Evolutionary conservation across 23 tunicate genomes (phyloP).

Genomic region (Styela plicata): DNA sequence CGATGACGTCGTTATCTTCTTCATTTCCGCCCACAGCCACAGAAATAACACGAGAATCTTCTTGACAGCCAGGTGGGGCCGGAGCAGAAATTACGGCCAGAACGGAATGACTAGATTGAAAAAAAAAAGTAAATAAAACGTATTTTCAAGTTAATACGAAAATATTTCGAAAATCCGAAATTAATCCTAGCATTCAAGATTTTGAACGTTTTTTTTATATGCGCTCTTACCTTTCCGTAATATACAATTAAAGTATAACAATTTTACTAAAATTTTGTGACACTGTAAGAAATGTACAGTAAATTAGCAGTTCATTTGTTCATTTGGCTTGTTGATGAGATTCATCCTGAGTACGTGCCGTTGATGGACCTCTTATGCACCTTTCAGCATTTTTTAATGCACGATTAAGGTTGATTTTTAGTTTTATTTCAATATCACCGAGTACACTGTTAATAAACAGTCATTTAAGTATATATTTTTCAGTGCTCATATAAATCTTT

Average conservation of each 20-base stretch:
- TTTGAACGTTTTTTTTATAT: not conserved
- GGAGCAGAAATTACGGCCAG: conserved; percentile 7
- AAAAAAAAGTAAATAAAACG: too few species aligned
- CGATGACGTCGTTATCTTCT: not conserved
- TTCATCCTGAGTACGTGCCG: too few species aligned
- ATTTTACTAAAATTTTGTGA: not conserved
- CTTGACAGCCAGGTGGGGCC: conserved; percentile 1
- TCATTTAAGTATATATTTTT: too few species aligned
- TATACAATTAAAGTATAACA: not conserved
- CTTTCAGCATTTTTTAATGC: not conserved
- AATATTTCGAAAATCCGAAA: not conserved
- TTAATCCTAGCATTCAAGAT: not conserved
- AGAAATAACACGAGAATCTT: conserved; percentile 4
- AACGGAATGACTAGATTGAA: not conserved
- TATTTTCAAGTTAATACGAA: too few species aligned
- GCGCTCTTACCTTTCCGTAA: not conserved
- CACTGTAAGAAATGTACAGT: not conserved
- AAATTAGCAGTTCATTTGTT: too few species aligned
- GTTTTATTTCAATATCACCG: not conserved
- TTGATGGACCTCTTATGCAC: too few species aligned
- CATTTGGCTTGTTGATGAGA: too few species aligned
- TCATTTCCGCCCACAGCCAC: conserved; percentile 1
- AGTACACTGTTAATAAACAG: not conserved
- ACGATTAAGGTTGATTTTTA: not conserved
- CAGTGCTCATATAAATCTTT: too few species aligned